A percentile compares a stretch with the other conserved stretches of the same genome.
Conservation (phyloP, 64 coral and sea anemone genomes). For the Actinia tenebrosa region DNA sequence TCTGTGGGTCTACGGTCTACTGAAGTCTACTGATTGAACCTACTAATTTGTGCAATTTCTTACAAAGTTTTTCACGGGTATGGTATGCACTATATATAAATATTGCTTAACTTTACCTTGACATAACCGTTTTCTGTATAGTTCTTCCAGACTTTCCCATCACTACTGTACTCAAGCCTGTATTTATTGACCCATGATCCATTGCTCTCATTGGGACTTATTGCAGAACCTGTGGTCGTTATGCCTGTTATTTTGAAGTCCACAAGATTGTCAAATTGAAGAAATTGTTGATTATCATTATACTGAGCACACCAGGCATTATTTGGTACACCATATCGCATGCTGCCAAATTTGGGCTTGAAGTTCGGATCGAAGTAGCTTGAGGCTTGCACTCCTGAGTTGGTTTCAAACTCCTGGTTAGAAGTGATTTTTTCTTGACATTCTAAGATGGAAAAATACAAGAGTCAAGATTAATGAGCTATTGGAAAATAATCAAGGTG, state of each 20-base stretch:
- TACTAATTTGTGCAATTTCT: too few relatives aligned
- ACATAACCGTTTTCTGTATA: slow-evolving; percentile 3
- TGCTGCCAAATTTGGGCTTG: slow-evolving; percentile 42
- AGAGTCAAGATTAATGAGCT: too few relatives aligned
- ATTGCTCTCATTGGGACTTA: slow-evolving; percentile 12
- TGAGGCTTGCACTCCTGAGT: slow-evolving; percentile 52
- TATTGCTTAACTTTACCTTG: slow-evolving; percentile 57
- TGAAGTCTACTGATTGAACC: too few relatives aligned
- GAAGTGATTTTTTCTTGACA: slow-evolving; percentile 3
- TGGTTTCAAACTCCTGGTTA: background rate
- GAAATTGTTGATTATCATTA: slow-evolving; percentile 36
- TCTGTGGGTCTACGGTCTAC: too few relatives aligned
- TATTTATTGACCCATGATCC: slow-evolving; percentile 58
- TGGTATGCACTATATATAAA: too few relatives aligned
- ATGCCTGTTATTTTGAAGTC: slow-evolving; percentile 44
- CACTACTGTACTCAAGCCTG: slow-evolving; percentile 25
- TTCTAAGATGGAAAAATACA: background rate
- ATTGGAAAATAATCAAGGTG: too few relatives aligned
- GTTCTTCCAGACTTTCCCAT: slow-evolving; percentile 20
- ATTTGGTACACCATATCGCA: slow-evolving; percentile 24
- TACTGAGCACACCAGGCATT: slow-evolving; percentile 55
- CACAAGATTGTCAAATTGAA: slow-evolving; percentile 42
- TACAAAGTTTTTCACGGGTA: too few relatives aligned
- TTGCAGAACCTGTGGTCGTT: slow-evolving; percentile 14
- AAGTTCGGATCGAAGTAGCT: slow-evolving; percentile 56